Percentiles rank a stretch among this genome's conserved stretches.
Conservation (phyloP, 2,888 invertebrate species). For the Leptinotarsa juncta region DNA sequence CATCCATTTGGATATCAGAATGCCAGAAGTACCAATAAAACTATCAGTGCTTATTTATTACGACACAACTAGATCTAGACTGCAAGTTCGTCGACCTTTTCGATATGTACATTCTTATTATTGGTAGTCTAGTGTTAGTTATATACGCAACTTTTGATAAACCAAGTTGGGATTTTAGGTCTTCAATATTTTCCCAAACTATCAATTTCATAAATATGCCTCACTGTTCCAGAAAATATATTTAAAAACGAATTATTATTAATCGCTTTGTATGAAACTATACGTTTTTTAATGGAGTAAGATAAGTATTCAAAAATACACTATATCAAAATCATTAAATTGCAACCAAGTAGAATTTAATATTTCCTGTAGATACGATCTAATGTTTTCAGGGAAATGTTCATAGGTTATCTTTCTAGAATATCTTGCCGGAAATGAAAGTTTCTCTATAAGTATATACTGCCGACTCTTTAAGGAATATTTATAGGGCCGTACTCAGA, state of each 20-base stretch:
- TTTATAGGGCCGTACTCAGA: not conserved
- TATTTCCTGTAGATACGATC: constrained; percentile 15
- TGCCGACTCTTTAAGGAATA: constrained; percentile 29
- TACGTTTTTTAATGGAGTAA: not conserved
- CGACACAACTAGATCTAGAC: constrained; percentile 54
- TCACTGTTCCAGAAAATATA: not conserved
- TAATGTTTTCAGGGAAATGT: constrained; percentile 1
- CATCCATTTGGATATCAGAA: not conserved
- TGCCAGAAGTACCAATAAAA: constrained; percentile 21
- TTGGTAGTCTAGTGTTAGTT: constrained; percentile 39
- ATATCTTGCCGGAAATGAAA: constrained; percentile 25
- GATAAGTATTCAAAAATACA: constrained; percentile 12
- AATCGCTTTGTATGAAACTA: not conserved
- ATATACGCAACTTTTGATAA: not conserved
- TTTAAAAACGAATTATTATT: not conserved
- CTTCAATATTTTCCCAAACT: not conserved
- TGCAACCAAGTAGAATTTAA: not conserved
- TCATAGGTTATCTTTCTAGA: constrained; percentile 23
- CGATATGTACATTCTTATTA: constrained; percentile 51
- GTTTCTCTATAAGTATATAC: constrained; percentile 20
- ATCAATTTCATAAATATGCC: not conserved
- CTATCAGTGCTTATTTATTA: constrained; percentile 50
- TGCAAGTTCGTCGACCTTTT: constrained; percentile 52
- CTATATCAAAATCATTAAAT: not conserved
- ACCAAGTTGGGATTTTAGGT: not conserved